phyloP scores from a whole-genome alignment of 2,797 vertebrate genomes.

The Antennarius maculatus region DNA sequence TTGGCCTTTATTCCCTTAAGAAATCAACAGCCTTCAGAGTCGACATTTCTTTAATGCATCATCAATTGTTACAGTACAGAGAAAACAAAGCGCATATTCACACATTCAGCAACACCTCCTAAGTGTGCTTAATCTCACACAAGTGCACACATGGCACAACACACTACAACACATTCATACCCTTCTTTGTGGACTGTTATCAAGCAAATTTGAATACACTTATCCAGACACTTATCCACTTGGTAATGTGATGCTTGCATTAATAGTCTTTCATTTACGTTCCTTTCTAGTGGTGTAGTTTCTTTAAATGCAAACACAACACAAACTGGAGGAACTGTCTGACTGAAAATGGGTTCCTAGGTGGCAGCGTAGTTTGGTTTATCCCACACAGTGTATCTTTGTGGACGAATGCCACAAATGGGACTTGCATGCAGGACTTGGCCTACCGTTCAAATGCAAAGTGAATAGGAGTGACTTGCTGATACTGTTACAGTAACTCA shows the following conservation, averaged over 20 bases:
- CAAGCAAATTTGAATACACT: too few species aligned
- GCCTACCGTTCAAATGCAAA: too few species aligned
- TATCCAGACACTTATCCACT: too few species aligned
- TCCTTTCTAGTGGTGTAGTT: background rate
- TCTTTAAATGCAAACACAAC: conserved; percentile 4
- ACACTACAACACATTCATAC: conserved; percentile 24
- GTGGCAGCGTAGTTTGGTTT: background rate
- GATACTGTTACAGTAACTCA: too few species aligned
- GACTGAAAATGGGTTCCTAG: too few species aligned
- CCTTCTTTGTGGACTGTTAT: conserved; percentile 6
- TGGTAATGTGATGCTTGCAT: conserved; percentile 13
- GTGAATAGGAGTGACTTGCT: too few species aligned
- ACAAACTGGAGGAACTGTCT: background rate
- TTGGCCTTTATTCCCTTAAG: conserved; percentile 14
- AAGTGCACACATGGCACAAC: background rate
- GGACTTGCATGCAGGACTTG: too few species aligned
- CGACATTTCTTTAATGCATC: conserved; percentile 15
- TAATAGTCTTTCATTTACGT: conserved; percentile 20
- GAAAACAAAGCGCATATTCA: conserved; percentile 47
- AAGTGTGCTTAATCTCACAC: conserved; percentile 21
- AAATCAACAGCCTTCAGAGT: conserved; percentile 19
- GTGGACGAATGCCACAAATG: background rate
- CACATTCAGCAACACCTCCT: conserved; percentile 49
- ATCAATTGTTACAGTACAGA: conserved; percentile 41
- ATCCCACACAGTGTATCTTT: background rate